Evolutionary conservation across 2,888 invertebrate species (phyloP), one percentile per base, ranked within the genome.

Genomic region (Lochmaea capreae): DNA sequence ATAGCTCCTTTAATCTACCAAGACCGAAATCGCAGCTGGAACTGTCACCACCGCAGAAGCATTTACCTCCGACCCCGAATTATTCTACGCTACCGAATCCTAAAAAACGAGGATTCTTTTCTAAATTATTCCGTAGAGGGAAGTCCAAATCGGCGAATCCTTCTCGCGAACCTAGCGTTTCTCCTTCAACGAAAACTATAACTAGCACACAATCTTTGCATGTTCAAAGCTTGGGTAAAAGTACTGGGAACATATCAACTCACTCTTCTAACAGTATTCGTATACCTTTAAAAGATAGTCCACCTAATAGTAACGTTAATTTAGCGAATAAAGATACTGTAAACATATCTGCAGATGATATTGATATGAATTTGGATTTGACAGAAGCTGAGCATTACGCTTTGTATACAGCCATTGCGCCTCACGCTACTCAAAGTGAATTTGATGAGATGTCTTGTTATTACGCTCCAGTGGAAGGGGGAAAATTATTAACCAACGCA

Each of bases 351-450:
- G 80, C 80, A 58, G 81, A 83, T 12, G 81, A 79, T 43, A 74
- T 81, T 6, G 83, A 84, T 63, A 81, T 86, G 58, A 91, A 91
- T 72, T 85, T 93, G 59, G 95, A 95, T 80, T 87, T 96, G 43
- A 95, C 95, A 0, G 95, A 96, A 80, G 96, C 95, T 0, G 96
- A 96, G 83, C 94, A 96, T 84, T 96, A 95, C 85, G 96, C 96
- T 46, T 86, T 96, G 74, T 96, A 96, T 81, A 96, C 95, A 81
- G 93, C 94, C 69, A 91, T 95, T 84, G 95, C 96, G 12, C 96
- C 96, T 1, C 93, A 93, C 84, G 96, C 96, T 22, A 95, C 95
- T 0, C 93, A 90, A 39, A 96, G 95, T 11, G 96, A 96, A 85
- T 96, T 96, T 84, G 96, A 96, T 79, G 96, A 96, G 81, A 92